A percentile compares a stretch with the other conserved stretches of the same genome.
Conservation (phyloP, 2,888 invertebrate genomes). For the Cotesia congregata region DNA sequence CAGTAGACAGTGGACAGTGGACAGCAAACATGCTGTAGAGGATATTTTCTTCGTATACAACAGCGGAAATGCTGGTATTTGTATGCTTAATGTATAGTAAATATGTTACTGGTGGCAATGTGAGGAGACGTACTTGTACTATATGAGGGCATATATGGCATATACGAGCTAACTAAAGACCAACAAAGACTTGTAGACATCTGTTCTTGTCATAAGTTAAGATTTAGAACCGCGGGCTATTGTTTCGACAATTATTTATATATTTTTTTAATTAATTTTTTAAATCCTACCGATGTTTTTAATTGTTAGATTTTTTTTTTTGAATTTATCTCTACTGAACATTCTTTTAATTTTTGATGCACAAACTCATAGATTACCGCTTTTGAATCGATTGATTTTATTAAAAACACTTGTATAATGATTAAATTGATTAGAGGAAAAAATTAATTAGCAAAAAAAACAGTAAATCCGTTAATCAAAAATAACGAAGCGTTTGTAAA, state of each 20-base stretch:
- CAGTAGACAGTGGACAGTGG: background rate
- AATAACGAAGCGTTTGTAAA: background rate
- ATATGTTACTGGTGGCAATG: constrained; percentile 5
- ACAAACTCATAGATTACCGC: too few relatives aligned
- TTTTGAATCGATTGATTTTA: too few relatives aligned
- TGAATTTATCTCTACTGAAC: too few relatives aligned
- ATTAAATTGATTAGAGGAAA: too few relatives aligned
- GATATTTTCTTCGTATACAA: background rate
- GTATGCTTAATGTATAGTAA: background rate
- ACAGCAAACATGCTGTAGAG: background rate
- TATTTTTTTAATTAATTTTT: background rate
- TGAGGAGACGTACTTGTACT: constrained; percentile 4
- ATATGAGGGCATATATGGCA: constrained; percentile 60
- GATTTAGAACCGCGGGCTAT: constrained; percentile 58
- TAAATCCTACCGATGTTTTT: background rate
- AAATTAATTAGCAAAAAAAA: too few relatives aligned
- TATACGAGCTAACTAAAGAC: constrained; percentile 64
- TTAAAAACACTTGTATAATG: too few relatives aligned
- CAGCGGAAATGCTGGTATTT: background rate
- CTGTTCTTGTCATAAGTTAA: constrained; percentile 68
- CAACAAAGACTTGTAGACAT: constrained; percentile 68
- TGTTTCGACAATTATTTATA: background rate
- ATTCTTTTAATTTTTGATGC: too few relatives aligned
- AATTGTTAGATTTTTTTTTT: too few relatives aligned
- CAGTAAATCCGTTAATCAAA: background rate